These are phyloP conservation scores for Parambassis ranga DNA, from an alignment of 2,797 vertebrate genomes.

Conservation along the genomic window DNA sequence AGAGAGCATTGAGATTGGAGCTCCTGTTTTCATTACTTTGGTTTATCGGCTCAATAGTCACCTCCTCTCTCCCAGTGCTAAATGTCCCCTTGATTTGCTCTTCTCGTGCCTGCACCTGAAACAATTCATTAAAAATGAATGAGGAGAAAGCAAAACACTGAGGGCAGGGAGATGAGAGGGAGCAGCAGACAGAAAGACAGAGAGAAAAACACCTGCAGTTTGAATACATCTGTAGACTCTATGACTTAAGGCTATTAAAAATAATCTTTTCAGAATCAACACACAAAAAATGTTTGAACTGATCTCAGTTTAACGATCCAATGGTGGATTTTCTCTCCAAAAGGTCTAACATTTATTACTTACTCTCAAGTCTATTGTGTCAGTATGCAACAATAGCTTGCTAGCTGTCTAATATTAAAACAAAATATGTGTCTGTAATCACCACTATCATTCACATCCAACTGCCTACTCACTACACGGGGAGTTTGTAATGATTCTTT, in stretches of 20 bases:
- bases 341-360: too few relatives aligned
- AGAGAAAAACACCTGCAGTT: slow-evolving; percentile 15
- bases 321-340: too few relatives aligned
- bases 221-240: slow-evolving; percentile 26
- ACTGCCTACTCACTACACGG: too few relatives aligned
- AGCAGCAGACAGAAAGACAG: slow-evolving; percentile 2
- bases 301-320: too few relatives aligned
- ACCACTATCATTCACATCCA: too few relatives aligned
- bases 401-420: too few relatives aligned
- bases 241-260: neutral
- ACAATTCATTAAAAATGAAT: slow-evolving; percentile 83
- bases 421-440: too few relatives aligned
- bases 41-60: slow-evolving; percentile 88
- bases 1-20: slow-evolving; percentile 71
- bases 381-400: too few relatives aligned
- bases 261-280: neutral
- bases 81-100: slow-evolving; percentile 74
- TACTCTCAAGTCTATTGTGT: too few relatives aligned
- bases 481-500: too few relatives aligned
- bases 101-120: slow-evolving; percentile 66
- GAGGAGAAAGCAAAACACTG: slow-evolving; percentile 59
- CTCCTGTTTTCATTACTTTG: slow-evolving; percentile 90
- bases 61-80: slow-evolving; percentile 76
- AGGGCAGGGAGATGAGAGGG: slow-evolving; percentile 33
- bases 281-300: neutral